phyloP scores from a whole-genome alignment of 2,113 vertebrate species.

The Nothobranchius kuhntae region DNA sequence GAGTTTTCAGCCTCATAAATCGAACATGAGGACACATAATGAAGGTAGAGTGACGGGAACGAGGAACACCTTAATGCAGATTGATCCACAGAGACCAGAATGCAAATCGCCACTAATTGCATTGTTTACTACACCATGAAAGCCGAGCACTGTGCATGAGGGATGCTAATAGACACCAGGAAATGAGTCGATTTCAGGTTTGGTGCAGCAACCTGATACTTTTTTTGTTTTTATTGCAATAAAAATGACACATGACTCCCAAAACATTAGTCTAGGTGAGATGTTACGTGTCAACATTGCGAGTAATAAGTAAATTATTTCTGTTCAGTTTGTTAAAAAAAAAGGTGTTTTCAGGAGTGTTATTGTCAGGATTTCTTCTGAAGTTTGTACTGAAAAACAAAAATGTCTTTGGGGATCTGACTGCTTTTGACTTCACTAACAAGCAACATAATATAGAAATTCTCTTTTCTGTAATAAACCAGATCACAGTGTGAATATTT shows the following conservation, averaged over 20 bases:
- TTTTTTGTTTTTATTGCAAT: slow-evolving; percentile 6
- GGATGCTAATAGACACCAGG: slow-evolving; percentile 10
- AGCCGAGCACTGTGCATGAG: slow-evolving; percentile 28
- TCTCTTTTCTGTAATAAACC: background rate
- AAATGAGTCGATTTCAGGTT: slow-evolving; percentile 16
- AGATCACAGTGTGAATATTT: background rate
- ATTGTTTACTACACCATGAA: slow-evolving; percentile 56
- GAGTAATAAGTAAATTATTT: background rate
- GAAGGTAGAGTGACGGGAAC: slow-evolving; percentile 50
- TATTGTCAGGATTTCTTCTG: background rate
- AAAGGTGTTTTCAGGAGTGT: slow-evolving; percentile 3
- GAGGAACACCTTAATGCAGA: slow-evolving; percentile 45
- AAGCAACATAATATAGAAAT: slow-evolving; percentile 13
- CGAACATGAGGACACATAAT: slow-evolving; percentile 49
- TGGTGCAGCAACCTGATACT: background rate
- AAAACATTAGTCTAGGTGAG: background rate
- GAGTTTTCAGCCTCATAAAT: slow-evolving; percentile 24
- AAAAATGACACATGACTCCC: background rate
- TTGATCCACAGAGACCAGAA: slow-evolving; percentile 47
- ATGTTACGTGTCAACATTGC: background rate
- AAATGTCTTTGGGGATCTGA: background rate
- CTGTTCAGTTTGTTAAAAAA: background rate
- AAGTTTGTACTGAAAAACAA: background rate
- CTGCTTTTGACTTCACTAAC: slow-evolving; percentile 15
- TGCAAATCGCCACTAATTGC: slow-evolving; percentile 65